These are phyloP conservation scores for Apistogramma diplotaenia DNA, from an alignment of 2,113 vertebrate genomes.

Conservation along the genomic window DNA sequence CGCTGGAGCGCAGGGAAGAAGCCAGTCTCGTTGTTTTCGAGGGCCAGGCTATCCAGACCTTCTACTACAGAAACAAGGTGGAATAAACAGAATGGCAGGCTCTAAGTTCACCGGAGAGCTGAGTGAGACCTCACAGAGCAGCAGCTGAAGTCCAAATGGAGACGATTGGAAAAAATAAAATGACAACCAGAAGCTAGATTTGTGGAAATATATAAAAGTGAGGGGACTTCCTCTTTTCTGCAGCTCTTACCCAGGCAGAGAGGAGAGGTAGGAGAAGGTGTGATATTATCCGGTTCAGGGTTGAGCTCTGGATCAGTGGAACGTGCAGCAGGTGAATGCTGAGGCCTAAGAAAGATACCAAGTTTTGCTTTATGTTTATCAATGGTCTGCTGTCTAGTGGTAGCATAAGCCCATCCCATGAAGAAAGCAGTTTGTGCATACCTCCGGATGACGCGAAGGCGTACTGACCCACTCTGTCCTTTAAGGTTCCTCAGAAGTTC, in stretches of 20 bases:
- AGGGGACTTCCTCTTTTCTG: neutral
- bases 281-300: neutral
- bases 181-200: neutral
- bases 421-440: neutral
- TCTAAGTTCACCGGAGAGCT: neutral
- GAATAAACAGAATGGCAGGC: neutral
- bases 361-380: neutral
- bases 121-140: neutral
- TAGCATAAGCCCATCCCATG: neutral
- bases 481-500: conserved; percentile 53
- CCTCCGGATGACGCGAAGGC: conserved; percentile 48
- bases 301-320: conserved; percentile 63
- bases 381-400: neutral
- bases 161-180: neutral
- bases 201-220: neutral
- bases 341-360: conserved; percentile 9
- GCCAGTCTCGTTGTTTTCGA: neutral
- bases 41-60: conserved; percentile 18
- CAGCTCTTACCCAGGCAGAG: conserved; percentile 49
- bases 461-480: conserved; percentile 15
- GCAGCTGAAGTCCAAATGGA: neutral
- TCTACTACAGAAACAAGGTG: conserved; percentile 32
- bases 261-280: conserved; percentile 46
- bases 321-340: neutral
- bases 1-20: conserved; percentile 36